Evolutionary conservation across 2,797 vertebrate genomes (phyloP), one percentile per base, ranked within the genome.

Genomic region (Dicrostonyx torquatus): DNA sequence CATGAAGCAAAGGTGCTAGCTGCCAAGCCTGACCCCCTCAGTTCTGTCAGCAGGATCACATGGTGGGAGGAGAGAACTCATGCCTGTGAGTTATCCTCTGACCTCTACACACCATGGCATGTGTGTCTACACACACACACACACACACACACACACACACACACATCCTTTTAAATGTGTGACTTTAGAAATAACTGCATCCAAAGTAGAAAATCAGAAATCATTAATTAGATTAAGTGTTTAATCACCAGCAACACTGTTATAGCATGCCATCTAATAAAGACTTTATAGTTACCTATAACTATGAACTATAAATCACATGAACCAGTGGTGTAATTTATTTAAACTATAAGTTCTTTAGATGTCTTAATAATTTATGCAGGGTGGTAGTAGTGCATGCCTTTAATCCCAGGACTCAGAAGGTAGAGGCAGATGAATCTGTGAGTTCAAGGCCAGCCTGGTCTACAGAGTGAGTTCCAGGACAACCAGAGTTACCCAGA

Each of bases 141-240:
- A 43, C 58, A 24, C 34, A 9, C 10, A 29, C 37, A 12, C 58
- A 14, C n/a, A 58, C 77, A 58, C 12, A 40, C 14, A 29, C 78
- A 43, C 11, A 48, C 45, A 50, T 31, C 2, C 14, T 26, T 26
- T n/a, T n/a, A 29, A 91, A 55, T 50, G 58, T 94, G 55, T 66
- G 75, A 50, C 3, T 53, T 95, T 91, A 95, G 87, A 94, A 86
- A 55, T 76, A 26, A 90, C 13, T 50, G 5, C 43, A 40, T 93
- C 60, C 58, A 80, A 89, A 91, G 90, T 12, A 93, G 75, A 94
- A 94, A 88, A 90, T 8, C 13, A 73, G 31, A 55, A 72, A 6
- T 76, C 68, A 73, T 87, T 64, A 60, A 73, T 87, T 64, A 60
- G 31, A 68, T 13, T 72, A 76, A 40, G 29, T 66, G 22, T 45